These are phyloP conservation scores for Athrips mouffetella DNA, from an alignment of 2,888 invertebrate species.

Conservation along the genomic window DNA sequence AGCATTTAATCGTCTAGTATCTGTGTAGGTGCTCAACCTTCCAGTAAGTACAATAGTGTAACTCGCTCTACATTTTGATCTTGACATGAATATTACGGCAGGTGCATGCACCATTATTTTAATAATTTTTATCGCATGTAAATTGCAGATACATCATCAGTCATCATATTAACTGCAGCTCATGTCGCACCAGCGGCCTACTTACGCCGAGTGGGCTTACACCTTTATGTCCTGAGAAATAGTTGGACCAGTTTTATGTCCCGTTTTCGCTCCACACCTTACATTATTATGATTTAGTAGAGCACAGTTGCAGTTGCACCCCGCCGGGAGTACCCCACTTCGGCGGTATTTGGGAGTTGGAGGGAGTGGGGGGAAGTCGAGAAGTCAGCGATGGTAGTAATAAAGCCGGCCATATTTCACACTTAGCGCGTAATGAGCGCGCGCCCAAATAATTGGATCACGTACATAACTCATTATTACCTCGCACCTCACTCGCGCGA, in stretches of 20 bases:
- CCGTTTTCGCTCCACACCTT: constrained; percentile 52
- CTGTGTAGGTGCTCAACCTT: too few species aligned
- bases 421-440: constrained; percentile 79
- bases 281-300: constrained; percentile 74
- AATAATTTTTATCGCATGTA: constrained; percentile 1
- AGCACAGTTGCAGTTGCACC: constrained; percentile 66
- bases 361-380: constrained; percentile 29
- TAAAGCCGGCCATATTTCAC: constrained; percentile 78
- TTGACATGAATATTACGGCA: not conserved
- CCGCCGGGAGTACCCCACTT: constrained; percentile 16
- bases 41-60: not conserved
- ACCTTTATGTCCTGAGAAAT: constrained; percentile 4
- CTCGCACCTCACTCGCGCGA: constrained; percentile 72
- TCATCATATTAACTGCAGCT: not conserved
- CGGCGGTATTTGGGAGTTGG: constrained; percentile 16
- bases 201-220: not conserved
- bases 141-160: constrained; percentile 1
- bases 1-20: too few species aligned
- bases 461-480: constrained; percentile 80
- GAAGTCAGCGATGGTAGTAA: constrained; percentile 67
- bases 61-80: not conserved
- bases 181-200: constrained; percentile 4
- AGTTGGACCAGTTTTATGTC: constrained; percentile 20
- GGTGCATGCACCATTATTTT: not conserved
- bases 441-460: constrained; percentile 80